Percentiles rank a stretch among this genome's conserved stretches.
Conservation (phyloP, 2,797 vertebrate species). For the Poeciliopsis paucimaculata region DNA sequence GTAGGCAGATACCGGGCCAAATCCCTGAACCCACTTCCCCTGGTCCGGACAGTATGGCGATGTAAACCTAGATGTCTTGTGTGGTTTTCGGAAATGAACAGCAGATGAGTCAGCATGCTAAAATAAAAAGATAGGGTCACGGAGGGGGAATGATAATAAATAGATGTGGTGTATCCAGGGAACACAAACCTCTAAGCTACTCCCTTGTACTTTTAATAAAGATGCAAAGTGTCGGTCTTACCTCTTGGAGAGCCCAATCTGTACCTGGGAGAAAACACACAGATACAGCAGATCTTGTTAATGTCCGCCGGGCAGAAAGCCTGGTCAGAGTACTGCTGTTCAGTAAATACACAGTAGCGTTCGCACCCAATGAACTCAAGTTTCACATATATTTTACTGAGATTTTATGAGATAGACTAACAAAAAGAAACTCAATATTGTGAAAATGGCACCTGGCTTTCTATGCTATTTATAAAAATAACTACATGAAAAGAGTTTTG, state of each 20-base stretch:
- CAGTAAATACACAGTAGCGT: neutral
- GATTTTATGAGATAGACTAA: neutral
- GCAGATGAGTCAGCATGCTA: slow-evolving; percentile 92
- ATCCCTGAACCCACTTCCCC: slow-evolving; percentile 51
- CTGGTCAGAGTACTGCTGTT: neutral
- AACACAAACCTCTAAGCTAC: slow-evolving; percentile 75
- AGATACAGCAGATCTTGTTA: slow-evolving; percentile 49
- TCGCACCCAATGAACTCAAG: neutral
- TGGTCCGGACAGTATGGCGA: slow-evolving; percentile 68
- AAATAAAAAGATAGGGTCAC: slow-evolving; percentile 89
- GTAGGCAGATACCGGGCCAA: slow-evolving; percentile 27
- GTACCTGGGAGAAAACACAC: slow-evolving; percentile 53
- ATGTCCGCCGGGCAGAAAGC: neutral
- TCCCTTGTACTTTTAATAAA: slow-evolving; percentile 79
- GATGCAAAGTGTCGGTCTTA: slow-evolving; percentile 39
- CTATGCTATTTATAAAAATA: neutral
- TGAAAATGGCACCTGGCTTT: neutral
- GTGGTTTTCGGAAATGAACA: slow-evolving; percentile 88
- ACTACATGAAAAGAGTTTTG: neutral
- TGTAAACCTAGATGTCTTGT: slow-evolving; percentile 87
- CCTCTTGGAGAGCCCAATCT: slow-evolving; percentile 46
- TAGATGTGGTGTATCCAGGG: slow-evolving; percentile 85
- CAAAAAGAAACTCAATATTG: neutral
- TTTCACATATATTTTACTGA: neutral
- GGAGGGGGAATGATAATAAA: slow-evolving; percentile 84